Evolutionary conservation across 64 coral and sea anemone species (phyloP).

Genomic region (Dendronephthya gigantea): DNA sequence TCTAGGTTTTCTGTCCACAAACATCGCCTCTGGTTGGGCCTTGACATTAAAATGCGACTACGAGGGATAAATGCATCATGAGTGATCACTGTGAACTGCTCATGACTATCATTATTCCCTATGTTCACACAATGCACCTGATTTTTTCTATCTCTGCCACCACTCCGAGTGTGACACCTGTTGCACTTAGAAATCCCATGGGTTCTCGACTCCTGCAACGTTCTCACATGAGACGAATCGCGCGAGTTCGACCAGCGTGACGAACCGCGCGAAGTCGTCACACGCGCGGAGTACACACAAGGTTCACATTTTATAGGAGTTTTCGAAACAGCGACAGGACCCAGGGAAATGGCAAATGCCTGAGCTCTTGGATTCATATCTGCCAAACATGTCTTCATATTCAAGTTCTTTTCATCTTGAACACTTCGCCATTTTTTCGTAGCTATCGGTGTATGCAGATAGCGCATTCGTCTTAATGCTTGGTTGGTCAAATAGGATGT

Average conservation of each 20-base stretch:
- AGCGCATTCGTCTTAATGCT: background rate
- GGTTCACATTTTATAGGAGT: background rate
- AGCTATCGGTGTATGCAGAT: background rate
- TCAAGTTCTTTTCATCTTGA: background rate
- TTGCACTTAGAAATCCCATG: background rate
- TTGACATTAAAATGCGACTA: background rate
- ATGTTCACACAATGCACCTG: background rate
- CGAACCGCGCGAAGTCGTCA: background rate
- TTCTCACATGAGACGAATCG: background rate
- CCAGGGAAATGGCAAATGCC: background rate
- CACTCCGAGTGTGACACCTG: background rate
- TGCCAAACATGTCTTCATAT: background rate
- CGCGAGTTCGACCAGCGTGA: background rate
- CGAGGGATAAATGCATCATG: background rate
- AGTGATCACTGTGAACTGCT: background rate
- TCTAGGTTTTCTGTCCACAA: background rate
- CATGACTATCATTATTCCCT: background rate
- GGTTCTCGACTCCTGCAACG: background rate
- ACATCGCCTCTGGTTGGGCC: background rate
- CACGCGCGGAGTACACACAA: background rate
- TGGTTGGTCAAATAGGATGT: background rate
- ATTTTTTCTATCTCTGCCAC: background rate
- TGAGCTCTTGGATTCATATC: background rate
- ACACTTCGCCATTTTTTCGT: background rate
- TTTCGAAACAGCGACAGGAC: background rate